Percentiles rank a stretch among this genome's conserved stretches.
Evolutionary conservation across 1,140 invertebrate species (phyloP).

Genomic region (Microplitis mediator): DNA sequence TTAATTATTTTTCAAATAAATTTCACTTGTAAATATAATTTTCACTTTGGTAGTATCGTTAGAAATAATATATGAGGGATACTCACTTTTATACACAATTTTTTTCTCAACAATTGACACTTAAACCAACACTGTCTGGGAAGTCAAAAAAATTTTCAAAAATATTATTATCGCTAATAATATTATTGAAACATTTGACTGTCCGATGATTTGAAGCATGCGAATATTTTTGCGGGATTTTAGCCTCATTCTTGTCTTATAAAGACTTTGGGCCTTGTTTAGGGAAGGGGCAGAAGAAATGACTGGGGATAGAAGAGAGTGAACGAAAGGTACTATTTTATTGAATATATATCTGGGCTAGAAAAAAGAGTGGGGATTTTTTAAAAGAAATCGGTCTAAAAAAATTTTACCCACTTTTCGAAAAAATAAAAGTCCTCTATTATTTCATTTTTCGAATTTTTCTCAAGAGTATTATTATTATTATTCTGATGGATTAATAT

Average conservation of each 20-base stretch:
- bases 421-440: background rate
- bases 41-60: too few relatives aligned
- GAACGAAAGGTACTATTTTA: background rate
- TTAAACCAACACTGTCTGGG: too few relatives aligned
- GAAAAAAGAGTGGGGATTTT: background rate
- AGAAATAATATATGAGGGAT: too few relatives aligned
- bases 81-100: too few relatives aligned
- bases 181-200: background rate
- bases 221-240: constrained; percentile 8
- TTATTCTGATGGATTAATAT: too few relatives aligned
- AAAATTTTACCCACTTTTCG: background rate
- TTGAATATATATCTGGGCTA: background rate
- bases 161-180: too few relatives aligned
- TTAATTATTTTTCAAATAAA: too few relatives aligned
- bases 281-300: background rate
- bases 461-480: too few relatives aligned
- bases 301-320: background rate
- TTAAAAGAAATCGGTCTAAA: too few relatives aligned
- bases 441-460: background rate
- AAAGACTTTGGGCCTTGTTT: background rate
- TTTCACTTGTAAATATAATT: too few relatives aligned
- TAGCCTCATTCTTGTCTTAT: constrained; percentile 2
- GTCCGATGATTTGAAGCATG: background rate
- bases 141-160: too few relatives aligned
- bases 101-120: too few relatives aligned